Evolutionary conservation across 1,140 invertebrate species (phyloP), one percentile per base, ranked within the genome.

Genomic region (Tetramorium parvispinum): DNA sequence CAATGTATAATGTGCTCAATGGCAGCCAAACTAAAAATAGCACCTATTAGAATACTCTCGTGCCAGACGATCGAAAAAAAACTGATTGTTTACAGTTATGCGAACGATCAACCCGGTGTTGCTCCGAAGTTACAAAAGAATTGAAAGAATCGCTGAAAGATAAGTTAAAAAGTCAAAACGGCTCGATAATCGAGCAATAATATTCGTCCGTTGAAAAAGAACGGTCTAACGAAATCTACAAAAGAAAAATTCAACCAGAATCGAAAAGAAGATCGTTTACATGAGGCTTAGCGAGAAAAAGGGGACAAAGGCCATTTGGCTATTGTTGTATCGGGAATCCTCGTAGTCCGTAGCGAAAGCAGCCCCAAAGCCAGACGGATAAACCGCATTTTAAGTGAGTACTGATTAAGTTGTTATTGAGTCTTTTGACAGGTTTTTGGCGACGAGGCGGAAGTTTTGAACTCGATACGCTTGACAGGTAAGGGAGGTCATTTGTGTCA

Each of bases 361-460:
- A 11, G 49, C 18, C 51, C 43, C 18, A 55, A 55, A 21, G 7
- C n/a, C 40, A 24, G 82, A 87, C 83, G 90, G 87, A 88, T 85
- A 79, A 93, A 91, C 85, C 83, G 71, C 87, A 59, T 73, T 88
- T 89, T 16, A 87, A 85, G 92, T 92, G 32, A 93, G 91, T 88
- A 24, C 81, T 87, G 91, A 93, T 93, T 93, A 93, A 91, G 88
- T 66, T 55, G 61, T 76, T 88, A 91, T 93, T 91, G 91, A 89
- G 27, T 43, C 51, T 16, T 5, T 43, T 24, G 18, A 75, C 53
- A 37, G 40, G 18, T 24, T 85, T 70, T 27, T 55, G 63, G 70
- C 49, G 4, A 49, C 68, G 40, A 32, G 51, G 2, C 51, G 40
- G 21, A 6, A 18, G 3, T 21, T 24, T 65, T 65, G 63, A n/a